Conservation (phyloP, 2,797 vertebrate species). For the Syngnathus acus region DNA sequence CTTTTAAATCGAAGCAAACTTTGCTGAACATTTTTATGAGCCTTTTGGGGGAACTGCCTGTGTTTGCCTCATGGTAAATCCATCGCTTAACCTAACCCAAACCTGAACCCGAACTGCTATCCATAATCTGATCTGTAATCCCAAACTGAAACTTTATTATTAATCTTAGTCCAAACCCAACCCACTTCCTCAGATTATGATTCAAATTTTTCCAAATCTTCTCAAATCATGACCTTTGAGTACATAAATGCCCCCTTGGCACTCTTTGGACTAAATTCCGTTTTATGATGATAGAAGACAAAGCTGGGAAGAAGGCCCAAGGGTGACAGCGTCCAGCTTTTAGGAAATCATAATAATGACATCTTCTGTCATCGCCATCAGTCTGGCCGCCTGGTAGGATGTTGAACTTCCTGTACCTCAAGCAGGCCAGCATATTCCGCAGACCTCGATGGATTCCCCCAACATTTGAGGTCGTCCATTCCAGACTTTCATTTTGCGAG, state of each 20-base stretch:
- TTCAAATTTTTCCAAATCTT: neutral
- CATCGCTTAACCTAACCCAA: no score
- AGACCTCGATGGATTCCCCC: conserved; percentile 27
- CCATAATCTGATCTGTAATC: no score
- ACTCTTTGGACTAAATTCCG: neutral
- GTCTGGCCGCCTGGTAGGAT: conserved; percentile 26
- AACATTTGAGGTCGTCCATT: conserved; percentile 20
- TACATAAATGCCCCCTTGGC: neutral
- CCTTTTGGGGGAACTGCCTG: no score
- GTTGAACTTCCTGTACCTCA: conserved; percentile 10
- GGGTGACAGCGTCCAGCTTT: conserved; percentile 31
- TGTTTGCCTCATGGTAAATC: no score
- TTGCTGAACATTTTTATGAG: no score
- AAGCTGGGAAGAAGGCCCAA: conserved; percentile 25
- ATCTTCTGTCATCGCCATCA: conserved; percentile 39
- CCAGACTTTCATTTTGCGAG: conserved; percentile 33
- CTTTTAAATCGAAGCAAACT: no score
- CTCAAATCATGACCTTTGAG: neutral
- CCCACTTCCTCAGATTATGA: no score
- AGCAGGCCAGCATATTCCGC: conserved; percentile 39
- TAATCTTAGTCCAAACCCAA: no score
- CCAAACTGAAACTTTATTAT: no score
- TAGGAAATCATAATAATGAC: conserved; percentile 7
- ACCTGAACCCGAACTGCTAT: no score
- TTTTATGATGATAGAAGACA: conserved; percentile 28